Evolutionary conservation across 2,888 invertebrate species (phyloP), one percentile per base, ranked within the genome.

Genomic region (Nephrocerus scutellatus): DNA sequence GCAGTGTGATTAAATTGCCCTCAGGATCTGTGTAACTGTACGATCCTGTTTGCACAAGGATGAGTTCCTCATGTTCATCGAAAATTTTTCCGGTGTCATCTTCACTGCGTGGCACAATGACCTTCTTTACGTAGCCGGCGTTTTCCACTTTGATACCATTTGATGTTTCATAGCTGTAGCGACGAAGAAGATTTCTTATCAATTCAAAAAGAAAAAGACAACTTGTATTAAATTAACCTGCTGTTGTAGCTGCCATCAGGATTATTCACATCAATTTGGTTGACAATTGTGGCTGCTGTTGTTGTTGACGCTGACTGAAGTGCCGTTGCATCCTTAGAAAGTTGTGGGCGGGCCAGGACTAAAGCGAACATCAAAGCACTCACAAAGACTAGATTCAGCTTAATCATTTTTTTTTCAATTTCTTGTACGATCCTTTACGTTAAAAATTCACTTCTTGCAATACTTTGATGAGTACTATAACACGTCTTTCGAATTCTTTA

Each of bases 131-230:
- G 58, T 76, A 82, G 16, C 83, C 81, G 26, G 72, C 72, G 63
- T 84, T 82, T 67, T 84, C 80, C 1, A 84, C 78, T 53, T 79
- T 76, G 41, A 84, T 84, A 41, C 84, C 84, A 60, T 85, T 84
- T 4, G 79, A 84, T 14, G 84, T 82, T 71, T 84, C 84, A 51
- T 80, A 85, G 61, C 84, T 84, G 26, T 4, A 12, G 23, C 13
- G 9, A 6, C 10, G 8, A 22, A 22, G n/a, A 22, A 22, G n/a
- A 22, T 9, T 22, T 7, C 6, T 14, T 9, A 15, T 23, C 20
- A n/a, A n/a, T n/a, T n/a, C n/a, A n/a, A 10, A 10, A 18, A 22
- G 42, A 32, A 36, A 21, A 8, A 41, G 24, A 36, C 30, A 13
- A 33, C n/a, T n/a, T n/a, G n/a, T n/a, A n/a, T n/a, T n/a, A 20